Percentiles rank a stretch among this genome's conserved stretches.
Evolutionary conservation across 2,797 vertebrate species (phyloP).

Genomic region (Helarctos malayanus): DNA sequence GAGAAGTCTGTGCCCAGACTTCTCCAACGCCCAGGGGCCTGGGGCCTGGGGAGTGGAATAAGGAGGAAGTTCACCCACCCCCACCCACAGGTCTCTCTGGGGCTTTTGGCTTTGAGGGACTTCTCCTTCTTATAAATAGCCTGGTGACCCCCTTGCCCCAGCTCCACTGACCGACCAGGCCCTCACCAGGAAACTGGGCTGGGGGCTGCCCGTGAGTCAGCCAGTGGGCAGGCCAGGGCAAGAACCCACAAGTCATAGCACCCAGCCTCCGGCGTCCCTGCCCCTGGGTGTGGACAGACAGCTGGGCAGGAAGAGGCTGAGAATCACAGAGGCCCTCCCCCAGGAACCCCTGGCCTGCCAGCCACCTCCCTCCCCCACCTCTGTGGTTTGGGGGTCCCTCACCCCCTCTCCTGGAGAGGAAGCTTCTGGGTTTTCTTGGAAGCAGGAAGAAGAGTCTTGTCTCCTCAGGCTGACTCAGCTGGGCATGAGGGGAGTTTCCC

Average conservation of each 20-base stretch:
- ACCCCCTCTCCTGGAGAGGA: conserved; percentile 61
- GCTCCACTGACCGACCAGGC: background rate
- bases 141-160: conserved; percentile 56
- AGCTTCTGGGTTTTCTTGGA: conserved; percentile 75
- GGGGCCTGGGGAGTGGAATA: background rate
- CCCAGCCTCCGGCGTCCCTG: conserved; percentile 69
- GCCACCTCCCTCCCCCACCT: background rate
- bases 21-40: background rate
- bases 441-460: conserved; percentile 60
- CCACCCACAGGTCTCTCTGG: conserved; percentile 74
- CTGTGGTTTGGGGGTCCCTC: conserved; percentile 66
- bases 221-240: conserved; percentile 72
- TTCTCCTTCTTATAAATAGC: conserved; percentile 87
- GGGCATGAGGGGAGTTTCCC: conserved; percentile 68
- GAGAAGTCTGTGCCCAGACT: background rate
- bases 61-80: conserved; percentile 80
- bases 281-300: conserved; percentile 83
- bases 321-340: conserved; percentile 60
- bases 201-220: conserved; percentile 82
- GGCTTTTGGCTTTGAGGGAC: conserved; percentile 82
- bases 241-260: conserved; percentile 77
- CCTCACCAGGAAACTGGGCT: conserved; percentile 77
- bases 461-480: conserved; percentile 66
- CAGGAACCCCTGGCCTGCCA: conserved; percentile 44
- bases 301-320: conserved; percentile 70